A percentile compares a stretch with the other conserved stretches of the same genome.
Conservation (phyloP, 1,140 invertebrate genomes). For the Euborellia annulipes region DNA sequence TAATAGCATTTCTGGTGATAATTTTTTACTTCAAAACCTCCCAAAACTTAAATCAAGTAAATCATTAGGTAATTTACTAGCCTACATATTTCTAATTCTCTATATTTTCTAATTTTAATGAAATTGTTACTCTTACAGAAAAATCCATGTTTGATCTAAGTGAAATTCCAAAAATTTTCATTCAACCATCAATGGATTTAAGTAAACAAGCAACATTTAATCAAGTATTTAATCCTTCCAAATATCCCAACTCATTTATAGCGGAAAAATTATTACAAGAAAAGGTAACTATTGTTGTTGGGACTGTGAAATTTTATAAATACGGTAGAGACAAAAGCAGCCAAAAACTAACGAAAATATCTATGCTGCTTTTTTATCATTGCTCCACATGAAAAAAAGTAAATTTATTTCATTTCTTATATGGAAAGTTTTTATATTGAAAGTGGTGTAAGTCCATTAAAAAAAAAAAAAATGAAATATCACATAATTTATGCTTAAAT, state of each 20-base stretch:
- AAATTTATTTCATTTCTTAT: too few relatives aligned
- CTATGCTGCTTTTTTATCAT: too few relatives aligned
- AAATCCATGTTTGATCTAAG: constrained; percentile 36
- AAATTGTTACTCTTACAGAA: constrained; percentile 21
- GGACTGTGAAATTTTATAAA: too few relatives aligned
- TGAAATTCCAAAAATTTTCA: constrained; percentile 73
- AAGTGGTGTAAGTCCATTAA: too few relatives aligned
- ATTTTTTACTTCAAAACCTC: constrained; percentile 31
- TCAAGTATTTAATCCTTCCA: constrained; percentile 71
- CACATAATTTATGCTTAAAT: too few relatives aligned
- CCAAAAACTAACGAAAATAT: too few relatives aligned
- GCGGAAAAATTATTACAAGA: constrained; percentile 44
- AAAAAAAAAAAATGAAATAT: too few relatives aligned
- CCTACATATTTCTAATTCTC: constrained; percentile 4
- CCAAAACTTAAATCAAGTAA: constrained; percentile 31
- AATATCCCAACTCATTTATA: constrained; percentile 22
- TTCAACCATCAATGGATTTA: constrained; percentile 64
- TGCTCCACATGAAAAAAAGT: too few relatives aligned
- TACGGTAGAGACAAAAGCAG: too few relatives aligned
- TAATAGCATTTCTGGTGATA: constrained; percentile 27
- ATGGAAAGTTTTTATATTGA: too few relatives aligned
- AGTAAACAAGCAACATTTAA: constrained; percentile 70
- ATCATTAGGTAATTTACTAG: constrained; percentile 22
- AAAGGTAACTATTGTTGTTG: constrained; percentile 33
- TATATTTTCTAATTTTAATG: constrained; percentile 9